Conservation (phyloP, 64 coral and sea anemone species). For the Montipora efflorescens region DNA sequence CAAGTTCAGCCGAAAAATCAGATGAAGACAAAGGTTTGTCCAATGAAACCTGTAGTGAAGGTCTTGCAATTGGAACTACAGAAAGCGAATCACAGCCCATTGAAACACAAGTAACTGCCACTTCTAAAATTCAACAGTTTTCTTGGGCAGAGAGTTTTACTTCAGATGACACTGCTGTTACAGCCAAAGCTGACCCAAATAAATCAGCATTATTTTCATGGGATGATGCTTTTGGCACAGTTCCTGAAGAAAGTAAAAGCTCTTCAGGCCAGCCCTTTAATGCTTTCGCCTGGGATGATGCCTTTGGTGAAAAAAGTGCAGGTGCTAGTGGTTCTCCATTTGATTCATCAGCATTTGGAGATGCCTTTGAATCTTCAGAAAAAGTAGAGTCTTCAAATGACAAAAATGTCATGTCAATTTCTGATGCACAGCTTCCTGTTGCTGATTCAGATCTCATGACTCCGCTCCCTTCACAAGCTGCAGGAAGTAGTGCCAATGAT, state of each 20-base stretch:
- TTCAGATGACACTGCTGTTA: constrained; percentile 21
- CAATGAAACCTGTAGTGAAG: neutral
- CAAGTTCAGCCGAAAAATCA: neutral
- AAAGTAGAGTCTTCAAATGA: neutral
- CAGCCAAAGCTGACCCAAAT: neutral
- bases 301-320: constrained; percentile 38
- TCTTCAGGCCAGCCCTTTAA: neutral
- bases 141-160: constrained; percentile 31
- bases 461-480: neutral
- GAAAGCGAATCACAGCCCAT: neutral
- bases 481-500: neutral
- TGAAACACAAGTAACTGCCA: neutral
- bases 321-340: neutral
- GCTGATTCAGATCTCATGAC: neutral
- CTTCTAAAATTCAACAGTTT: constrained; percentile 4
- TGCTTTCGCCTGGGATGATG: constrained; percentile 75
- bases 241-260: neutral
- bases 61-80: constrained; percentile 12
- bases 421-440: neutral
- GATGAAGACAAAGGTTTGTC: neutral
- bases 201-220: constrained; percentile 33
- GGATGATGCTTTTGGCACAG: constrained; percentile 56
- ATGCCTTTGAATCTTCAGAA: constrained; percentile 25
- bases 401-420: neutral
- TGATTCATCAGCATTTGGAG: constrained; percentile 5